Evolutionary conservation across 2,888 invertebrate genomes (phyloP).

Genomic region (Pollenia amentaria): DNA sequence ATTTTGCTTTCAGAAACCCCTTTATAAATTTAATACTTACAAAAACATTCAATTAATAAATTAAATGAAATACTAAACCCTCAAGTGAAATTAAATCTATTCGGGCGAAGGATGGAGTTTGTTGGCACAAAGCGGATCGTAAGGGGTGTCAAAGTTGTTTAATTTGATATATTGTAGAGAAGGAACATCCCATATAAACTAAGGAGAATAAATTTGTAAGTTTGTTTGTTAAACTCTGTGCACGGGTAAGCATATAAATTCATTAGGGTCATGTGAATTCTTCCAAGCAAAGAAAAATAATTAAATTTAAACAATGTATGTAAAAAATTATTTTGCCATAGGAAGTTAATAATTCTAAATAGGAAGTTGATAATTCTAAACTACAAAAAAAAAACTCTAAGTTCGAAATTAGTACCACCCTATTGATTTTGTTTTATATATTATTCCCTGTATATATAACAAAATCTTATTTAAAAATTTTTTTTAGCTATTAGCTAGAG

Average conservation of each 20-base stretch:
- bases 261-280: neutral
- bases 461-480: conserved; percentile 24
- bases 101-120: conserved; percentile 1
- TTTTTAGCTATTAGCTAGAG: conserved; percentile 40
- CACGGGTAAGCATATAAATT: neutral
- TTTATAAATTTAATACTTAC: conserved; percentile 6
- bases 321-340: too few relatives aligned
- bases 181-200: neutral
- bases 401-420: neutral
- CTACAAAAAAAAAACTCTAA: too few relatives aligned
- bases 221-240: neutral
- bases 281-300: neutral
- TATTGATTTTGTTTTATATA: neutral
- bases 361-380: too few relatives aligned
- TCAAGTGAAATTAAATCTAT: conserved; percentile 61
- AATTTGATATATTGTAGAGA: conserved; percentile 16
- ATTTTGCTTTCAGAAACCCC: neutral
- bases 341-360: too few relatives aligned
- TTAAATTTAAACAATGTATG: too few relatives aligned
- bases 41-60: conserved; percentile 63
- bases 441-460: neutral
- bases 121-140: neutral
- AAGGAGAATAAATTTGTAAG: neutral
- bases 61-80: conserved; percentile 57
- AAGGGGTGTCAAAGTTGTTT: conserved; percentile 8